A percentile compares a stretch with the other conserved stretches of the same genome.
phyloP scores from a whole-genome alignment of 2,888 invertebrate genomes.

The Sinhomidia bicolor region DNA sequence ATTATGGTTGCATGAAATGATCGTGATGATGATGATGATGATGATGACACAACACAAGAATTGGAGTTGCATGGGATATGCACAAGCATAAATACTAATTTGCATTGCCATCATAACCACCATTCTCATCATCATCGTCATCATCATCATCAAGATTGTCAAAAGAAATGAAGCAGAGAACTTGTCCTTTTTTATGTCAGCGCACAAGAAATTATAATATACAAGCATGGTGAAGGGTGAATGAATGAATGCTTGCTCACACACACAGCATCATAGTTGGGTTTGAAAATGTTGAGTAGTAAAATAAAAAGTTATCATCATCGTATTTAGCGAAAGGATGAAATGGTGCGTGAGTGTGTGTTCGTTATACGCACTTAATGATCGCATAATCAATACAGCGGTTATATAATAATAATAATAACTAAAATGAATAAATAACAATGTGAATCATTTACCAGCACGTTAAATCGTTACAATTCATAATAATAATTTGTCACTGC shows the following conservation, averaged over 20 bases:
- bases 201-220: background rate
- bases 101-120: background rate
- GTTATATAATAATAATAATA: no score
- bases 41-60: background rate
- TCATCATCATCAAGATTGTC: background rate
- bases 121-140: background rate
- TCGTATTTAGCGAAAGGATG: no score
- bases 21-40: background rate
- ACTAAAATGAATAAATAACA: no score
- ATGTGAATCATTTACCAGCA: no score
- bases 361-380: no score
- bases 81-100: slow-evolving; percentile 25
- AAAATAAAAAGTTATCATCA: background rate
- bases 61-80: slow-evolving; percentile 38
- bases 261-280: background rate
- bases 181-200: background rate
- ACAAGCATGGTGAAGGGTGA: background rate
- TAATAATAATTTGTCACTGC: no score
- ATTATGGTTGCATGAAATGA: background rate
- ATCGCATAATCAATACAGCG: no score
- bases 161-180: slow-evolving; percentile 18
- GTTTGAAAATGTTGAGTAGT: no score
- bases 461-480: no score
- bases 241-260: background rate
- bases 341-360: no score